Percentiles rank a stretch among this genome's conserved stretches.
These are phyloP conservation scores for Aricia agestis DNA, from an alignment of 1,140 invertebrate genomes.

Conservation along the genomic window DNA sequence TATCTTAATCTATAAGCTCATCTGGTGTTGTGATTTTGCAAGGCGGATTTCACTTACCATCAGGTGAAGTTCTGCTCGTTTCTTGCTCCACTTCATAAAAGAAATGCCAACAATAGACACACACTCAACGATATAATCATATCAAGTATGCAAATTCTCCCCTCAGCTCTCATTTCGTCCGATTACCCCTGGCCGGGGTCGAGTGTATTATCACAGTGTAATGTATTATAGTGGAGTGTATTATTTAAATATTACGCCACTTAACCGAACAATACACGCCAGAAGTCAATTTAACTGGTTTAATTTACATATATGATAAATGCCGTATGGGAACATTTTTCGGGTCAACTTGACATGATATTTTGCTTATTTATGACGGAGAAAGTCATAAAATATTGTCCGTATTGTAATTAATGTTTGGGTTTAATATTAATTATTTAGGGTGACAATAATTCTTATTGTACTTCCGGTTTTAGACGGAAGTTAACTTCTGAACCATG, in stretches of 20 bases:
- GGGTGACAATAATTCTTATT: not conserved
- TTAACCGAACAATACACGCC: slow-evolving; percentile 20
- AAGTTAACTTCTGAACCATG: no score
- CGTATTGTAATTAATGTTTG: not conserved
- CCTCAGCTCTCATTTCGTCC: slow-evolving; percentile 9
- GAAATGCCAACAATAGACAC: no score
- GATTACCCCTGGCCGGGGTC: slow-evolving; percentile 16
- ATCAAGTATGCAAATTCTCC: slow-evolving; percentile 10
- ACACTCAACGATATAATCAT: not conserved
- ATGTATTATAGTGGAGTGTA: slow-evolving; percentile 19
- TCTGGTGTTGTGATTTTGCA: no score
- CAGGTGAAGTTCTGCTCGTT: no score
- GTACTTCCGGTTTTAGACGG: not conserved
- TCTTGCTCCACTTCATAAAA: no score
- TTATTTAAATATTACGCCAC: slow-evolving; percentile 23
- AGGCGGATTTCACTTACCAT: no score
- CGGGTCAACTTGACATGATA: slow-evolving; percentile 16
- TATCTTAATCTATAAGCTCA: no score
- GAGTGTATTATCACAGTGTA: slow-evolving; percentile 11
- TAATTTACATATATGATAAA: slow-evolving; percentile 19
- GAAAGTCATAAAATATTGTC: not conserved
- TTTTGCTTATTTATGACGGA: not conserved
- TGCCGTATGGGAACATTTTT: slow-evolving; percentile 19
- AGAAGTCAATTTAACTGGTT: slow-evolving; percentile 22
- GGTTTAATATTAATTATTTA: not conserved